Conservation (phyloP, 2,113 vertebrate genomes). For the Pangasianodon gigas region DNA sequence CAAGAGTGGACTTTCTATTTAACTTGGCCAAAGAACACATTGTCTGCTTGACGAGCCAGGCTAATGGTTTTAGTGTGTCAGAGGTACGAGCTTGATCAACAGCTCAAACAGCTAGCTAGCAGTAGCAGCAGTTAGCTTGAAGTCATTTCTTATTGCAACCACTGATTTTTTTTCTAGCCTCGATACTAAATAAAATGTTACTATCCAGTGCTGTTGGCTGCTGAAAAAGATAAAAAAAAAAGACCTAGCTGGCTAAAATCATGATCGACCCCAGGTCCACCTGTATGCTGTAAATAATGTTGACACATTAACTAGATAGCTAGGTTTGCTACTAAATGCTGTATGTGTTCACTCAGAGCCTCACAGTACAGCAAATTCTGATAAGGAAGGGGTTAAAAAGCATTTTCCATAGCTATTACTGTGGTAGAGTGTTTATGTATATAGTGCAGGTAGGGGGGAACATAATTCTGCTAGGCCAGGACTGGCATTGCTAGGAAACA, state of each 20-base stretch:
- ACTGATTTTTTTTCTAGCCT: too few species aligned
- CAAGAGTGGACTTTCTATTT: too few species aligned
- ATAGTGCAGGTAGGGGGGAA: slow-evolving; percentile 4
- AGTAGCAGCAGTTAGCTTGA: too few species aligned
- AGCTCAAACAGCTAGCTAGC: too few species aligned
- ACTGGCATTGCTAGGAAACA: not conserved
- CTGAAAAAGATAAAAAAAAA: too few species aligned
- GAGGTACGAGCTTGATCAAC: too few species aligned
- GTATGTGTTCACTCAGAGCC: not conserved
- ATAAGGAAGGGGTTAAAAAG: not conserved
- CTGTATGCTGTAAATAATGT: not conserved
- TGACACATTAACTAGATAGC: not conserved
- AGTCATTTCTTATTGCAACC: too few species aligned
- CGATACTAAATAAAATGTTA: not conserved
- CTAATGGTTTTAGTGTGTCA: too few species aligned
- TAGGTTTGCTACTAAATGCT: not conserved
- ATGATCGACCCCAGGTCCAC: not conserved
- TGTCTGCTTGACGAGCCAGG: too few species aligned
- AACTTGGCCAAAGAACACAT: too few species aligned
- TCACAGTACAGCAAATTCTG: not conserved
- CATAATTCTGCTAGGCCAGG: not conserved
- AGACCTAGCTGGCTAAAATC: not conserved
- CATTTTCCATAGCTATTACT: not conserved
- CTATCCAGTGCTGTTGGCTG: too few species aligned
- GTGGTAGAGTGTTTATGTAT: not conserved